Conservation (phyloP, 2,888 invertebrate genomes). For the Stenodera caucasica region DNA sequence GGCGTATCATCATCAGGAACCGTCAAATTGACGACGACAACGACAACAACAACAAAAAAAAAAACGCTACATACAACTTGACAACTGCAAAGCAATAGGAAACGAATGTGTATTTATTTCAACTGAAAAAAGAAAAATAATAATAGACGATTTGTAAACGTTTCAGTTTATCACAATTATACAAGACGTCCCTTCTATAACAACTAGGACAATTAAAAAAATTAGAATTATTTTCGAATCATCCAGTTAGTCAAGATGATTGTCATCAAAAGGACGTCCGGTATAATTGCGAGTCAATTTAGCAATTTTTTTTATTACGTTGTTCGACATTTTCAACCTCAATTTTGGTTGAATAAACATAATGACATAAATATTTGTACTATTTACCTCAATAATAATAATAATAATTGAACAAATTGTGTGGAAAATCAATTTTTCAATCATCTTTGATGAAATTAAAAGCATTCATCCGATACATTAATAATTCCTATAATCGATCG, state of each 20-base stretch:
- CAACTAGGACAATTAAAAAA: too few relatives aligned
- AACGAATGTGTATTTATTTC: slow-evolving; percentile 44
- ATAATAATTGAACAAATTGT: background rate
- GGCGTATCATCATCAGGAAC: slow-evolving; percentile 35
- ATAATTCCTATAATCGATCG: too few relatives aligned
- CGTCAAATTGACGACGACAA: slow-evolving; percentile 16
- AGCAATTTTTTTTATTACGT: background rate
- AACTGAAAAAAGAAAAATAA: too few relatives aligned
- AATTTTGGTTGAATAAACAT: background rate
- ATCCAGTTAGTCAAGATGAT: too few relatives aligned
- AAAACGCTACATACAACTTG: slow-evolving; percentile 22
- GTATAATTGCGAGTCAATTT: background rate
- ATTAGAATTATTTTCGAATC: too few relatives aligned
- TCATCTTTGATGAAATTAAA: background rate
- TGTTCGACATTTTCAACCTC: background rate
- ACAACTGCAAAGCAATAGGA: slow-evolving; percentile 34
- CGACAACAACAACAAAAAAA: slow-evolving; percentile 16
- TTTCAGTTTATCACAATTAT: slow-evolving; percentile 10
- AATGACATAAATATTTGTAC: background rate
- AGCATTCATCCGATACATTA: background rate
- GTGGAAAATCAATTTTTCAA: background rate
- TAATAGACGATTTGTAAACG: slow-evolving; percentile 39
- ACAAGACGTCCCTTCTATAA: too few relatives aligned
- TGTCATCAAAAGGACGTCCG: background rate
- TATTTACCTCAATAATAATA: background rate